Percentiles rank a stretch among this genome's conserved stretches.
Conservation (phyloP, 2,888 invertebrate species). For the Aphelenchoides bicaudatus region DNA sequence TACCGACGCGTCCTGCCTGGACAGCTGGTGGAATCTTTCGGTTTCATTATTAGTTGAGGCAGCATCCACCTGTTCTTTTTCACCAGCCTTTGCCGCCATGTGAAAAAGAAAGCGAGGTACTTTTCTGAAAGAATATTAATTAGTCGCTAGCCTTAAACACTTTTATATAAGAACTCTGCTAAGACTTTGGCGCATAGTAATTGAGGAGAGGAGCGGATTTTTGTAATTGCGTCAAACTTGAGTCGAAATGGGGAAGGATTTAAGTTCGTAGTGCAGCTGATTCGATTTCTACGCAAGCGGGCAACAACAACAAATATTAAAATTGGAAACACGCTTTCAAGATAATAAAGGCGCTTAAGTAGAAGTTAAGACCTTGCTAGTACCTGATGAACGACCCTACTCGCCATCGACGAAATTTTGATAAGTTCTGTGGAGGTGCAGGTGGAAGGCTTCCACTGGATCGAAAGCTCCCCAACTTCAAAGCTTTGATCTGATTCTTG, state of each 20-base stretch:
- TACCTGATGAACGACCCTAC: conserved; percentile 10
- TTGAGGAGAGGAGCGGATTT: too few species aligned
- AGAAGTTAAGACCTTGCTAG: too few species aligned
- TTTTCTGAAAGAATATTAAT: conserved; percentile 17
- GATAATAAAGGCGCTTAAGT: background rate
- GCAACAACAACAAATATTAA: background rate
- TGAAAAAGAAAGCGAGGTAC: conserved; percentile 19
- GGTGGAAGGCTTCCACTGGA: background rate
- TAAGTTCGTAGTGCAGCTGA: too few species aligned
- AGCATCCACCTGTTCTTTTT: conserved; percentile 14
- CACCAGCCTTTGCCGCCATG: conserved; percentile 16
- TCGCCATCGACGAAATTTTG: conserved; percentile 3
- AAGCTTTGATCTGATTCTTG: too few species aligned
- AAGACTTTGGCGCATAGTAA: conserved; percentile 7
- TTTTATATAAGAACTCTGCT: too few species aligned
- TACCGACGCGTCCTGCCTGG: conserved; percentile 42
- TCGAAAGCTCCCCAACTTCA: too few species aligned
- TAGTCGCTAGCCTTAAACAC: too few species aligned
- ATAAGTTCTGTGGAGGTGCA: background rate
- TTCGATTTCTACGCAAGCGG: background rate
- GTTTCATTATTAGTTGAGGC: conserved; percentile 24
- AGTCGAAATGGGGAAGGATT: too few species aligned
- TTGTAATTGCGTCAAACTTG: too few species aligned
- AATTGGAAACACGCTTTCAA: background rate
- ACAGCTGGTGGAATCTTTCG: conserved; percentile 34